Conservation (phyloP, 2,888 invertebrate genomes). For the Synanthedon tipuliformis region DNA sequence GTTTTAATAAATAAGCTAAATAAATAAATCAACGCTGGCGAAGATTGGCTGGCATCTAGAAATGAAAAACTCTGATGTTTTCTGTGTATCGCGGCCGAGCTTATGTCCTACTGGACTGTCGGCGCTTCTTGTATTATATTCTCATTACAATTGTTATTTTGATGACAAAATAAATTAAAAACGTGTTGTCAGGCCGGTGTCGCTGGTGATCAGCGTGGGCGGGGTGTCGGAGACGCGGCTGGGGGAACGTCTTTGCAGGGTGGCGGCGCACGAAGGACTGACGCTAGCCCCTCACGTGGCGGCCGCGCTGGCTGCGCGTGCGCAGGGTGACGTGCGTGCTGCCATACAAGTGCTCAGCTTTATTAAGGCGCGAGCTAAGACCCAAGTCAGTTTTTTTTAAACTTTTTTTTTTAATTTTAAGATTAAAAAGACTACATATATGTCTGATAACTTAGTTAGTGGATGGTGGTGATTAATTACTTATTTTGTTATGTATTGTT, state of each 20-base stretch:
- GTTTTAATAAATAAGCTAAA: too few relatives aligned
- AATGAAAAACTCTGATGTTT: too few relatives aligned
- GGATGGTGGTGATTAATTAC: too few relatives aligned
- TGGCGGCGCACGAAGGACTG: slow-evolving; percentile 76
- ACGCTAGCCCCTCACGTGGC: slow-evolving; percentile 77
- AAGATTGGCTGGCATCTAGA: too few relatives aligned
- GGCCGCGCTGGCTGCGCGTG: slow-evolving; percentile 83
- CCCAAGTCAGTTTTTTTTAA: slow-evolving; percentile 21
- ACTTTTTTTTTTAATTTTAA: too few relatives aligned
- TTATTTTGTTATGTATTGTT: too few relatives aligned
- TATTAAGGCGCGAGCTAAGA: slow-evolving; percentile 40
- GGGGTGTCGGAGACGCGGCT: slow-evolving; percentile 68
- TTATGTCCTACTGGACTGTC: not conserved
- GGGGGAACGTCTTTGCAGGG: slow-evolving; percentile 73
- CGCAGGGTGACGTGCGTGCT: slow-evolving; percentile 89
- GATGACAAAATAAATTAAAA: not conserved
- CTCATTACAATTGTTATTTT: not conserved
- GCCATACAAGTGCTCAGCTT: slow-evolving; percentile 92
- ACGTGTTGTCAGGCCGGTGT: slow-evolving; percentile 67
- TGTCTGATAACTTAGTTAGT: too few relatives aligned
- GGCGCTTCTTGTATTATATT: not conserved
- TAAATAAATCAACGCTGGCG: too few relatives aligned
- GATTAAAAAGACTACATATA: too few relatives aligned
- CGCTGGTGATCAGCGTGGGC: slow-evolving; percentile 80
- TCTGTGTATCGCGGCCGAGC: too few relatives aligned